Percentiles rank a stretch among this genome's conserved stretches.
Conservation (phyloP, 2,888 invertebrate species). For the Polietes domitor region DNA sequence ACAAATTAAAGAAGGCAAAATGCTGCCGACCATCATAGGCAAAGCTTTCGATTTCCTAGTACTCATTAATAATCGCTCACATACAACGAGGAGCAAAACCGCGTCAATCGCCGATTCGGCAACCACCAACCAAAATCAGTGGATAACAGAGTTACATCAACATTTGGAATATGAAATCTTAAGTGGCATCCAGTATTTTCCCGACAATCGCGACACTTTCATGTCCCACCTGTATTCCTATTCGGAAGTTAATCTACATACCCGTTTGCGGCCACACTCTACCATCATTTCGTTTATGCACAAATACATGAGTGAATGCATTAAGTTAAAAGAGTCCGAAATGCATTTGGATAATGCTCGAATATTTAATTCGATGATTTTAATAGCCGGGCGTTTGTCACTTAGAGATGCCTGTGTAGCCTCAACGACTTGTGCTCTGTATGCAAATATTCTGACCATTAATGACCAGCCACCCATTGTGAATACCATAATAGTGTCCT, state of each 20-base stretch:
- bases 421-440: conserved; percentile 70
- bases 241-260: conserved; percentile 76
- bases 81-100: conserved; percentile 61
- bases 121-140: conserved; percentile 59
- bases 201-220: conserved; percentile 73
- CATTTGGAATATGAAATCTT: conserved; percentile 72
- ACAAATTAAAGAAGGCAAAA: conserved; percentile 74
- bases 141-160: conserved; percentile 74
- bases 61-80: conserved; percentile 75
- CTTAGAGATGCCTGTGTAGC: conserved; percentile 75
- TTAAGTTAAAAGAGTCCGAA: conserved; percentile 73
- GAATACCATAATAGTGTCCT: conserved; percentile 76
- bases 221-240: conserved; percentile 77
- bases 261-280: conserved; percentile 70
- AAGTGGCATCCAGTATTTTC: conserved; percentile 73
- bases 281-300: conserved; percentile 74
- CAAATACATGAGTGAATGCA: conserved; percentile 75
- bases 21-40: conserved; percentile 76
- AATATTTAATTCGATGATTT: conserved; percentile 78
- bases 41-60: conserved; percentile 77
- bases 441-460: conserved; percentile 69
- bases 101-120: neutral
- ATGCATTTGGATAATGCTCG: conserved; percentile 78
- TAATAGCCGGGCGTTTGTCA: conserved; percentile 76
- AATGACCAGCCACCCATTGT: conserved; percentile 79